These are phyloP conservation scores for Chaetophractus vellerosus DNA, from an alignment of 2,797 vertebrate species.

Conservation along the genomic window DNA sequence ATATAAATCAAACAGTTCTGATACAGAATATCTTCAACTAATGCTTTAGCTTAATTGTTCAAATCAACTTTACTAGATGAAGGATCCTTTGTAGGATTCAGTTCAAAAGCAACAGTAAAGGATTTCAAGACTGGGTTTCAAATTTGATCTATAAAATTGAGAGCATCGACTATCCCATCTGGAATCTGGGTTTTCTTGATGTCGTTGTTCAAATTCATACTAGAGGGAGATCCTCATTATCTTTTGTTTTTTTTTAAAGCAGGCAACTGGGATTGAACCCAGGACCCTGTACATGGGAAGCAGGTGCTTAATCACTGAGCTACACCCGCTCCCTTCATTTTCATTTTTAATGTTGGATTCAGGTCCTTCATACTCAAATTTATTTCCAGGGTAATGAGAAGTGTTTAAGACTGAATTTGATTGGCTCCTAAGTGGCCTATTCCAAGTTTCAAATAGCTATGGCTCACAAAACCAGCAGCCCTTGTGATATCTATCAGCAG, in stretches of 20 bases:
- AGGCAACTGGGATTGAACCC: too few relatives aligned
- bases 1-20: not conserved
- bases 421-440: not conserved
- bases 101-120: not conserved
- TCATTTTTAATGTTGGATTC: not conserved
- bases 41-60: not conserved
- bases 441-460: constrained; percentile 4
- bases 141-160: not conserved
- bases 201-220: not conserved
- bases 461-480: not conserved
- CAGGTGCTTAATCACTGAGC: too few relatives aligned
- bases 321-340: too few relatives aligned
- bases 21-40: constrained; percentile 6
- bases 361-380: not conserved
- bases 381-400: not conserved
- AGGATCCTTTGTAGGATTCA: not conserved
- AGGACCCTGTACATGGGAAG: too few relatives aligned
- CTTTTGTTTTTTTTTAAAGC: too few relatives aligned
- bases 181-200: not conserved
- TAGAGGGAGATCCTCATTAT: not conserved
- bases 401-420: constrained; percentile 46
- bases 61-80: not conserved
- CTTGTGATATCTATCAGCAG: not conserved
- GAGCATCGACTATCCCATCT: not conserved
- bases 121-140: not conserved